Conservation (phyloP, 1,140 invertebrate genomes). For the Eciton burchellii region DNA sequence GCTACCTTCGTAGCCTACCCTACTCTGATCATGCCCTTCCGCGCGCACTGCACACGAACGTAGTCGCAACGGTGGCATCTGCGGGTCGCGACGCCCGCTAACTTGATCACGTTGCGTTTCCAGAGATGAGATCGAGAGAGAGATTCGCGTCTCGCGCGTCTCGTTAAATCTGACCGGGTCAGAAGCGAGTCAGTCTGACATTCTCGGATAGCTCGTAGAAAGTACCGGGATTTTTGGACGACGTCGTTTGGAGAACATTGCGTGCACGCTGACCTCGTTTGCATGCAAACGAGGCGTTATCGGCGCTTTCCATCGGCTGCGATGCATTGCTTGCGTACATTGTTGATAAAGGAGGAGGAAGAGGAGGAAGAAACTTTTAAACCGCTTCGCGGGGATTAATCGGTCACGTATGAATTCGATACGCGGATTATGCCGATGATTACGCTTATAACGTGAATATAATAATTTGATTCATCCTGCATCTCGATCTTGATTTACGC, state of each 20-base stretch:
- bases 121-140: neutral
- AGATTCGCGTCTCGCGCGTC: neutral
- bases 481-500: constrained; percentile 47
- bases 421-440: neutral
- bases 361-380: neutral
- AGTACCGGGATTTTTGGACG: constrained; percentile 1
- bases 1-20: constrained; percentile 51
- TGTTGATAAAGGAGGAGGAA: neutral
- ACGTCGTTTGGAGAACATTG: neutral
- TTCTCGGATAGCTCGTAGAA: neutral
- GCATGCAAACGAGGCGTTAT: constrained; percentile 6
- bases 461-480: constrained; percentile 72
- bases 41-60: constrained; percentile 38
- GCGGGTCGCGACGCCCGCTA: constrained; percentile 40
- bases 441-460: constrained; percentile 70
- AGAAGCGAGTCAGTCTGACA: neutral
- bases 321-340: neutral
- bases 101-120: neutral
- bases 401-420: neutral
- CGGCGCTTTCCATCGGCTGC: neutral
- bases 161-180: neutral
- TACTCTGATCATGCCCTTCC: constrained; percentile 55
- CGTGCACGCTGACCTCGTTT: neutral
- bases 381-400: neutral
- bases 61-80: constrained; percentile 38